phyloP scores from a whole-genome alignment of 2,888 invertebrate genomes.

The Cremastinae sp. region DNA sequence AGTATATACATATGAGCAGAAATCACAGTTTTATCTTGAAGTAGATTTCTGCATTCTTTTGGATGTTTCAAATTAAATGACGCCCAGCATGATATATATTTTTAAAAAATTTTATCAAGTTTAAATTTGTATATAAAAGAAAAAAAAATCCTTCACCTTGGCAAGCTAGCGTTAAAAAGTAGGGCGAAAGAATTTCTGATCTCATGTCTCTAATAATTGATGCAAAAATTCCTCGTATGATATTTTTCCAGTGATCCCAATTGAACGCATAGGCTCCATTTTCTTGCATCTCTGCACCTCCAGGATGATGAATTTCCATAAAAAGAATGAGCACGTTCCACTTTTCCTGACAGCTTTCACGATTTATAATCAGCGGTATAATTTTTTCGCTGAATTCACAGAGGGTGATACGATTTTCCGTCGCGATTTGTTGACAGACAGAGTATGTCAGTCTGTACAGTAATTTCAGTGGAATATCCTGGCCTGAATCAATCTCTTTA shows the following conservation, averaged over 20 bases:
- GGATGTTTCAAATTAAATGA: background rate
- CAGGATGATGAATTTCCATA: constrained; percentile 82
- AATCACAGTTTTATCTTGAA: constrained; percentile 13
- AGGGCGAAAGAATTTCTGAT: constrained; percentile 63
- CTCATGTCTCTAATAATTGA: constrained; percentile 76
- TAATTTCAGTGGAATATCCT: constrained; percentile 61
- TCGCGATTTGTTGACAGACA: constrained; percentile 80
- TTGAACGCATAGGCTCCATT: constrained; percentile 78
- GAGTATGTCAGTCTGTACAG: constrained; percentile 68
- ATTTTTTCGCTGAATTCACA: constrained; percentile 82
- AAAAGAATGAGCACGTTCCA: constrained; percentile 82
- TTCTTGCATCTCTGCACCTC: constrained; percentile 76
- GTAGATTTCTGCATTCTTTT: background rate
- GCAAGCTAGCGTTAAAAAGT: constrained; percentile 69
- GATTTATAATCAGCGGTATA: constrained; percentile 80
- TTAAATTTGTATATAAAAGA: background rate
- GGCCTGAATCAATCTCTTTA: constrained; percentile 58
- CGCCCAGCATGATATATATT: background rate
- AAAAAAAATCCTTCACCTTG: constrained; percentile 74
- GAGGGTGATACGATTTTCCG: constrained; percentile 81
- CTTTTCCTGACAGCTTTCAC: constrained; percentile 74
- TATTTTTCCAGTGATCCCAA: constrained; percentile 80
- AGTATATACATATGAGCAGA: background rate
- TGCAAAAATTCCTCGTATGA: constrained; percentile 77
- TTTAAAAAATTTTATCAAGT: background rate